phyloP scores from a whole-genome alignment of 2,113 vertebrate species.

The Piprites chloris region DNA sequence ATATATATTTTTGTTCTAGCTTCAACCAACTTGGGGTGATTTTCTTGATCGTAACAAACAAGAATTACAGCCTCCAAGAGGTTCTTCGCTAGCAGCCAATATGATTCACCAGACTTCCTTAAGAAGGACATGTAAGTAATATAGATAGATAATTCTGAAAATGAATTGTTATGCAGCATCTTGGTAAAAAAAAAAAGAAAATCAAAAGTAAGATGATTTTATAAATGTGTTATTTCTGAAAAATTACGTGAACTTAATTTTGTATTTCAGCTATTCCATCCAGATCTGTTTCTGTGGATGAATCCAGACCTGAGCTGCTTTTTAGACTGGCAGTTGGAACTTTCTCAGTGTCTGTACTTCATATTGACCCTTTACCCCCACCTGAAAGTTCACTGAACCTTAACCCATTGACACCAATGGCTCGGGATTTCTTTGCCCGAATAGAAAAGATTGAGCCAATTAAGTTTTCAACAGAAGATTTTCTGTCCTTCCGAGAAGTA shows the following conservation, averaged over 20 bases:
- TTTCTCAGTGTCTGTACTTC: slow-evolving; percentile 89
- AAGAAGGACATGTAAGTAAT: slow-evolving; percentile 83
- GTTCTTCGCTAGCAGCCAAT: slow-evolving; percentile 65
- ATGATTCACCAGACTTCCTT: slow-evolving; percentile 75
- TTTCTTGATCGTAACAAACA: slow-evolving; percentile 85
- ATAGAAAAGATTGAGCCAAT: slow-evolving; percentile 80
- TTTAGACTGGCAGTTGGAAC: slow-evolving; percentile 83
- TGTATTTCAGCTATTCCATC: slow-evolving; percentile 86
- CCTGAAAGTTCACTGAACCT: slow-evolving; percentile 81
- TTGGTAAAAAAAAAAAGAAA: slow-evolving; percentile 17
- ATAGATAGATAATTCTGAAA: not conserved
- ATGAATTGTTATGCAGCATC: not conserved
- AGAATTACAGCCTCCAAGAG: slow-evolving; percentile 74
- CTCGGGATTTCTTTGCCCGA: slow-evolving; percentile 86
- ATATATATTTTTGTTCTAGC: slow-evolving; percentile 36
- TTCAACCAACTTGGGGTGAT: slow-evolving; percentile 87
- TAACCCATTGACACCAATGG: slow-evolving; percentile 86
- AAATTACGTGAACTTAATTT: slow-evolving; percentile 52
- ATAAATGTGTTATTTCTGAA: slow-evolving; percentile 25
- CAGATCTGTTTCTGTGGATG: slow-evolving; percentile 87
- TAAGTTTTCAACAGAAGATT: slow-evolving; percentile 78
- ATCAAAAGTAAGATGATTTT: slow-evolving; percentile 26
- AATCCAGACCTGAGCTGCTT: slow-evolving; percentile 92
- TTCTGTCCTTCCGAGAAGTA: slow-evolving; percentile 81
- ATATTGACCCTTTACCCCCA: slow-evolving; percentile 94